A percentile compares a stretch with the other conserved stretches of the same genome.
These are phyloP conservation scores for Micoletzkya japonica DNA, from an alignment of 2,888 invertebrate genomes.

Conservation along the genomic window DNA sequence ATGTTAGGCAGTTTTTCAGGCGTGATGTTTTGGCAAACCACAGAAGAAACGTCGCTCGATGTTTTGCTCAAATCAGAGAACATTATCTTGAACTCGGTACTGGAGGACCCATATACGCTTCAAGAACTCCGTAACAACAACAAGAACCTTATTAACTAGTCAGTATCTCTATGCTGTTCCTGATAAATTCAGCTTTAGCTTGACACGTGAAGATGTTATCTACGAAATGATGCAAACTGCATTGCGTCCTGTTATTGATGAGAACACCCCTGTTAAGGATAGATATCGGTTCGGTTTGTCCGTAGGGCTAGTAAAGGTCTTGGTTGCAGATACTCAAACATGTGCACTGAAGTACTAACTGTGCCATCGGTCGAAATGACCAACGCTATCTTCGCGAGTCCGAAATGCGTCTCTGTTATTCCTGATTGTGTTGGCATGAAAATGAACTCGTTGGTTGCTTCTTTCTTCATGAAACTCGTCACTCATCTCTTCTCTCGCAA, in stretches of 20 bases:
- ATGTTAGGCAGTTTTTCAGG: no score
- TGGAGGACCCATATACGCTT: slow-evolving; percentile 46
- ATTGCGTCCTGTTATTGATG: slow-evolving; percentile 34
- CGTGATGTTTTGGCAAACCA: slow-evolving; percentile 26
- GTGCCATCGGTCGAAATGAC: slow-evolving; percentile 29
- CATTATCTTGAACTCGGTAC: slow-evolving; percentile 41
- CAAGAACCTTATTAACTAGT: slow-evolving; percentile 43
- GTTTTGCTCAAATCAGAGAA: slow-evolving; percentile 28
- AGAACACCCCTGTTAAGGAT: slow-evolving; percentile 31
- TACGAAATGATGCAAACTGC: slow-evolving; percentile 35
- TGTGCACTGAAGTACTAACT: slow-evolving; percentile 42
- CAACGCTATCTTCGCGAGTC: slow-evolving; percentile 31
- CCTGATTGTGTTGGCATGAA: slow-evolving; percentile 10
- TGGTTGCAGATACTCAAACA: slow-evolving; percentile 35
- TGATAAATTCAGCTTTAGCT: slow-evolving; percentile 27
- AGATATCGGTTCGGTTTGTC: slow-evolving; percentile 36
- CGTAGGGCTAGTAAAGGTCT: background rate
- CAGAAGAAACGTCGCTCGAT: slow-evolving; percentile 18
- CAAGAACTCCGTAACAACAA: slow-evolving; percentile 49
- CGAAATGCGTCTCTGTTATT: slow-evolving; percentile 8
- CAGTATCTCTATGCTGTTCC: slow-evolving; percentile 5
- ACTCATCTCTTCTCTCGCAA: slow-evolving; percentile 33
- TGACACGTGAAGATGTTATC: slow-evolving; percentile 37
- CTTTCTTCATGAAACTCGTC: slow-evolving; percentile 44
- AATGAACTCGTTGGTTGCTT: slow-evolving; percentile 39